Percentiles rank a stretch among this genome's conserved stretches.
Evolutionary conservation across 2,797 vertebrate species (phyloP).

Genomic region (Cryptoblepharus egeriae): DNA sequence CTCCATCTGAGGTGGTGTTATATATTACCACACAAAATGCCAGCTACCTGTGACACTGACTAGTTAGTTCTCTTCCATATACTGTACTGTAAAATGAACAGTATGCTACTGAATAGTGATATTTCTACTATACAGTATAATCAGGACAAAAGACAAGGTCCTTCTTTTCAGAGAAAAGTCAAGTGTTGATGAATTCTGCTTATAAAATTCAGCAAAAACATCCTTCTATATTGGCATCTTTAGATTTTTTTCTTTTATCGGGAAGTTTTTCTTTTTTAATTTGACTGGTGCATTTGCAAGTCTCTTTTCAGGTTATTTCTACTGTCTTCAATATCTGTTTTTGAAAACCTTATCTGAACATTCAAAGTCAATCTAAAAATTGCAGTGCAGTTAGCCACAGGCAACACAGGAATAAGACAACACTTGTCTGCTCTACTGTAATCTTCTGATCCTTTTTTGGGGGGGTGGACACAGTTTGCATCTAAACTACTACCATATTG

Average conservation of each 20-base stretch:
- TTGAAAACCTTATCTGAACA: conserved; percentile 53
- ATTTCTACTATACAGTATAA: conserved; percentile 7
- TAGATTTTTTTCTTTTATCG: background rate
- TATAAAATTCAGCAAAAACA: background rate
- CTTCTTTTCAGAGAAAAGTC: background rate
- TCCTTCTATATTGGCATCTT: background rate
- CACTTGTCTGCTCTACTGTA: background rate
- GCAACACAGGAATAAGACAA: conserved; percentile 1
- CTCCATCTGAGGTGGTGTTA: background rate
- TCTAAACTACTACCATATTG: background rate
- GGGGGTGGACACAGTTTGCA: background rate
- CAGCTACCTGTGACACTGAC: background rate
- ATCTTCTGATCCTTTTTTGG: background rate
- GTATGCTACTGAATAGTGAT: background rate
- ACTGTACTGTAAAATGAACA: background rate
- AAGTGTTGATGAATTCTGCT: background rate
- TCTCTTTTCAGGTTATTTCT: conserved; percentile 11
- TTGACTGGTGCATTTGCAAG: background rate
- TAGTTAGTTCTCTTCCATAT: background rate
- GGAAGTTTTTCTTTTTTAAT: background rate
- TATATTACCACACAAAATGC: rapidly evolving
- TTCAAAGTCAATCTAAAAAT: conserved; percentile 37
- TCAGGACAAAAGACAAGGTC: background rate
- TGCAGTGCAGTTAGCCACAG: conserved; percentile 23
- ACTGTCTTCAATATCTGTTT: conserved; percentile 36